Base-by-base conservation (phyloP, 2,113 vertebrate genomes). In the Austrofundulus limnaeus region DNA sequence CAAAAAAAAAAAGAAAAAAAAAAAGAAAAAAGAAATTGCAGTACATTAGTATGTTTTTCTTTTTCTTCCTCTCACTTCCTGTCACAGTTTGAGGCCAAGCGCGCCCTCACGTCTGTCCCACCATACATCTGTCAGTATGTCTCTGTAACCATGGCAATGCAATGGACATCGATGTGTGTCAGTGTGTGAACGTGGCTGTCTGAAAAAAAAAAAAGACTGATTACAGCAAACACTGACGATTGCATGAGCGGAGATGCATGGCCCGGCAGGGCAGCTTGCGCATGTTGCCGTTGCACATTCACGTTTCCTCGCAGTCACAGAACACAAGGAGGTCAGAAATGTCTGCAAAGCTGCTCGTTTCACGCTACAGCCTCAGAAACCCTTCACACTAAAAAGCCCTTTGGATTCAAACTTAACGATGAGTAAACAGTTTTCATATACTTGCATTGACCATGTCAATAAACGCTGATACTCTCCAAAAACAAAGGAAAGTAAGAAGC, bases 71-170 rank as follows among this genome's bases (percentile, higher is more conserved):
- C 31, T 48, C 67, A 65, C 34, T 62, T 77, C 61, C 61, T 76
- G 54, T 64, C 31, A 45, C 3, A 4, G 24, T 67, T 25, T 3
- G 37, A 74, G 56, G 25, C 54, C 15, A 2, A 46, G 28, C 59
- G 31, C 46, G 56, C 53, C 43, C 37, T 70, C 45, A 34, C 21
- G 48, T 78, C 23, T 80, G 51, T 84, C 74, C 55, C 61, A 39
- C 55, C 15, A 20, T 65, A 31, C 63, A 28, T 84, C 60, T 74
- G 71, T 82, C 62, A 55, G 46, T 76, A 28, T 83, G 75, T 79
- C 50, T 82, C 31, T 69, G 79, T 85, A 66, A 78, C 52, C 25
- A 47, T 83, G 76, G 45, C 57, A 16, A 46, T 47, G 5, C 28
- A 50, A 60, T 49, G 57, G 47, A 24, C 66, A 20, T 67, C 7